phyloP scores from a whole-genome alignment of 2,888 invertebrate species.

The Euzetes globulus region DNA sequence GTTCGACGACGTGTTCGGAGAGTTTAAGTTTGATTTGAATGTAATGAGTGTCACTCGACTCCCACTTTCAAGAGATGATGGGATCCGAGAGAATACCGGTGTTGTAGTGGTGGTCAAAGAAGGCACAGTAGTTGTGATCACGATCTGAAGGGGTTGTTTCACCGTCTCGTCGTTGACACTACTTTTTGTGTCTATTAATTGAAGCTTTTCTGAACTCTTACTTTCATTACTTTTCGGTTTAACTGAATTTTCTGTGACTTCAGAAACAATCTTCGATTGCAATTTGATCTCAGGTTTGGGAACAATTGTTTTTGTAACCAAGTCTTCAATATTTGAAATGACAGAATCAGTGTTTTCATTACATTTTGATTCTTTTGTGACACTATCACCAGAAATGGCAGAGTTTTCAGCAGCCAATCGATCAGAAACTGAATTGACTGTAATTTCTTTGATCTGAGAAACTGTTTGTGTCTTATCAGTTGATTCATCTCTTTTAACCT shows the following conservation, averaged over 20 bases:
- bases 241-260: background rate
- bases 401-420: background rate
- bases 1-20: background rate
- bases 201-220: background rate
- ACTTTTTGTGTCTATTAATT: background rate
- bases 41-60: constrained; percentile 6
- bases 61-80: background rate
- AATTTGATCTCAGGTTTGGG: background rate
- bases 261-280: background rate
- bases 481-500: background rate
- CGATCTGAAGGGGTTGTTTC: background rate
- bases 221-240: background rate
- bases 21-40: constrained; percentile 16
- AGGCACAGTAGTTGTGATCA: constrained; percentile 17
- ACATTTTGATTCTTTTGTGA: background rate
- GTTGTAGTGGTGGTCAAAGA: constrained; percentile 8
- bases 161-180: background rate
- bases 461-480: background rate
- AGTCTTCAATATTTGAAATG: too few species aligned
- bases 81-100: background rate
- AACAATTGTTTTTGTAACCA: background rate
- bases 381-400: background rate
- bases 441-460: background rate
- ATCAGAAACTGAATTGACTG: background rate
- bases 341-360: background rate